Percentiles rank a stretch among this genome's conserved stretches.
Conservation (phyloP, 2,113 vertebrate genomes). For the Murina feae region DNA sequence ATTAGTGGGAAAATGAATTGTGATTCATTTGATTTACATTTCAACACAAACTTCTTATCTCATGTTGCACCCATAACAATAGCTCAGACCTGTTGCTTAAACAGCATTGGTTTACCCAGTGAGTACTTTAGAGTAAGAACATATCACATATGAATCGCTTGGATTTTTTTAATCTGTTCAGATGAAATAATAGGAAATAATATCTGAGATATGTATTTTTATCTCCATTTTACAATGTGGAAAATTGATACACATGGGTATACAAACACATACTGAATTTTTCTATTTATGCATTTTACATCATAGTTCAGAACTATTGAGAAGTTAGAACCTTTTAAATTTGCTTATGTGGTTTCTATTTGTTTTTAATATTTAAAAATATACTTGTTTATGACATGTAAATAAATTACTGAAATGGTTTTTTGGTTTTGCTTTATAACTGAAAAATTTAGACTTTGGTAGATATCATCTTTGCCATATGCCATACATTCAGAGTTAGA, state of each 20-base stretch:
- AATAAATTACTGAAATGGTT: background rate
- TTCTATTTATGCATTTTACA: background rate
- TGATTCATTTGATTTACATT: background rate
- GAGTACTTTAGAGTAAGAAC: background rate
- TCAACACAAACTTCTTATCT: background rate
- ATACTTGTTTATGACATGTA: background rate
- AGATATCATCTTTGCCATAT: background rate
- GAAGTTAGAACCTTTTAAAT: background rate
- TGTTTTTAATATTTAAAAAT: constrained; percentile 13
- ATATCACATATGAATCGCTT: background rate
- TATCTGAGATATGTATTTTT: background rate
- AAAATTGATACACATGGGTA: background rate
- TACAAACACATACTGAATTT: background rate
- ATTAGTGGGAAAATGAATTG: background rate
- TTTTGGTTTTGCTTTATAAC: background rate
- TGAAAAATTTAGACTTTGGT: background rate
- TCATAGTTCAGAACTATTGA: background rate
- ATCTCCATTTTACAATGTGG: background rate
- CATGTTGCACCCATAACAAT: background rate
- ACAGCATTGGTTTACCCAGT: background rate
- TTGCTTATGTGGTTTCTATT: background rate
- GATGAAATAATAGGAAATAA: background rate
- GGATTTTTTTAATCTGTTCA: background rate
- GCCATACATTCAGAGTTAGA: background rate
- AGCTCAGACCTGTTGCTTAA: background rate